phyloP scores from a whole-genome alignment of 2,797 vertebrate species.

The Sparidentex hasta region DNA sequence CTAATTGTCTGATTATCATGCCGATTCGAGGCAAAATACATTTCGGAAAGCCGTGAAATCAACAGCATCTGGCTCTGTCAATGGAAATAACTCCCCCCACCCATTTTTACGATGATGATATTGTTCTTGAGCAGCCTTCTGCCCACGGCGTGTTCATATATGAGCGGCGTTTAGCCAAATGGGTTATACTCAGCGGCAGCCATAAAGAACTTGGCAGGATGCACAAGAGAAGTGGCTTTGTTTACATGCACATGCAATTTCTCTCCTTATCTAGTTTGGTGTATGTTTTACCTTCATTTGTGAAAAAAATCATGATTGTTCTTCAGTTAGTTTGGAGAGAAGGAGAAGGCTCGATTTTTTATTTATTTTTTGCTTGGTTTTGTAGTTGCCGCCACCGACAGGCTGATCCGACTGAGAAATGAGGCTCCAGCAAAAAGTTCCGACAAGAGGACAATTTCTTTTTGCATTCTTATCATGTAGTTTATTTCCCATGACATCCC shows the following conservation, averaged over 20 bases:
- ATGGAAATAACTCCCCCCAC: slow-evolving; percentile 41
- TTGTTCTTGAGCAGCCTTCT: slow-evolving; percentile 58
- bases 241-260: slow-evolving; percentile 4
- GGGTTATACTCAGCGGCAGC: slow-evolving; percentile 29
- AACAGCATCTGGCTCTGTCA: slow-evolving; percentile 68
- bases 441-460: too few species aligned
- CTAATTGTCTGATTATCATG: slow-evolving; percentile 77
- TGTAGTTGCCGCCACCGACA: too few species aligned
- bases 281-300: not conserved
- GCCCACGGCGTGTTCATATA: slow-evolving; percentile 49
- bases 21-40: slow-evolving; percentile 73
- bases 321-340: not conserved
- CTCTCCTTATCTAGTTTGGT: slow-evolving; percentile 8
- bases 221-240: not conserved
- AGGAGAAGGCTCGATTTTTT: not conserved
- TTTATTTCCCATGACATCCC: too few species aligned
- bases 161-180: slow-evolving; percentile 42
- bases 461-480: too few species aligned
- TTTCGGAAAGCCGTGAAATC: slow-evolving; percentile 69
- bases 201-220: slow-evolving; percentile 17
- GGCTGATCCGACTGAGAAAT: too few species aligned
- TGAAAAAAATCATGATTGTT: not conserved
- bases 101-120: slow-evolving; percentile 50
- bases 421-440: too few species aligned
- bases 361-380: too few species aligned